Conservation (phyloP, 2,797 vertebrate genomes). For the Argentina silus region DNA sequence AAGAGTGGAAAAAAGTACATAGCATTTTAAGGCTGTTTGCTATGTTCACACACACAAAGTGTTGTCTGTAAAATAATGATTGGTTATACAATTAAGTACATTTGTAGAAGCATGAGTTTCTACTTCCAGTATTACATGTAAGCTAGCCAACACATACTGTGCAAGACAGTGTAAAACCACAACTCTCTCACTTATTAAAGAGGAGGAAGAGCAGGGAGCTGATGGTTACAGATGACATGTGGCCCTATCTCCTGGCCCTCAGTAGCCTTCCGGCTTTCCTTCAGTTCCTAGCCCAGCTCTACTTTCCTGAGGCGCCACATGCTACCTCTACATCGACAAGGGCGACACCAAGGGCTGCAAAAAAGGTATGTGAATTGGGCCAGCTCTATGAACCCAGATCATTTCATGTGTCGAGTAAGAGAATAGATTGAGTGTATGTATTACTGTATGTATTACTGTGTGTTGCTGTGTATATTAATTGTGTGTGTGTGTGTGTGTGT, state of each 20-base stretch:
- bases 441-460: too few relatives aligned
- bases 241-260: slow-evolving; percentile 74
- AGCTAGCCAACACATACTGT: too few relatives aligned
- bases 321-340: slow-evolving; percentile 81
- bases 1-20: too few relatives aligned
- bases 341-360: slow-evolving; percentile 73
- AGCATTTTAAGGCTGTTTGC: too few relatives aligned
- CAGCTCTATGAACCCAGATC: neutral
- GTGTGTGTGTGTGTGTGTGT: slow-evolving; percentile 9
- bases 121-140: too few relatives aligned
- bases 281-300: slow-evolving; percentile 72
- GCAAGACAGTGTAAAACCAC: too few relatives aligned
- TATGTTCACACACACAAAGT: too few relatives aligned
- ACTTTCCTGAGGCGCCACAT: slow-evolving; percentile 81
- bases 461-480: neutral
- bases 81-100: too few relatives aligned
- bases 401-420: neutral
- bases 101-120: too few relatives aligned
- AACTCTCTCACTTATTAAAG: too few relatives aligned
- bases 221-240: slow-evolving; percentile 77
- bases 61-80: too few relatives aligned
- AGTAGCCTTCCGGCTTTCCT: slow-evolving; percentile 71
- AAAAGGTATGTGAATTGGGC: slow-evolving; percentile 62
- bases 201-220: slow-evolving; percentile 66
- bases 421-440: slow-evolving; percentile 30